Conservation (phyloP, 2,113 vertebrate species). For the Copsychus sechellarum region DNA sequence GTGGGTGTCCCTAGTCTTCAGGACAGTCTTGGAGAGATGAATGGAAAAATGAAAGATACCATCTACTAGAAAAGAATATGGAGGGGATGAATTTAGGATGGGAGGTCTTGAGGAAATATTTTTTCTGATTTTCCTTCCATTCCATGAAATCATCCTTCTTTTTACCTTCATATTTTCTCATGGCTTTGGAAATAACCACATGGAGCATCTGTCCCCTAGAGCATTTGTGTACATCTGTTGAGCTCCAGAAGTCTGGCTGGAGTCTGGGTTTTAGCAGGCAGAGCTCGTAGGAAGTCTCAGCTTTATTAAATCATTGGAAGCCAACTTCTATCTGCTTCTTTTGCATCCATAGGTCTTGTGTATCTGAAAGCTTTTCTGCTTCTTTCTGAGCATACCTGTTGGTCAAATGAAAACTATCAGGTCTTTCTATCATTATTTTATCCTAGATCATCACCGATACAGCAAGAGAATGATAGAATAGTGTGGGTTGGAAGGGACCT, state of each 20-base stretch:
- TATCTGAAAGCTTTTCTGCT: background rate
- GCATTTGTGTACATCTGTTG: background rate
- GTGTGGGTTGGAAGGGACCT: background rate
- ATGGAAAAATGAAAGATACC: background rate
- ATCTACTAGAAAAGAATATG: background rate
- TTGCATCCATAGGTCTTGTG: background rate
- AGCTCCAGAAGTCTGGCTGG: background rate
- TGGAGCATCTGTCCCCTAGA: background rate
- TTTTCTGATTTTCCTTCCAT: background rate
- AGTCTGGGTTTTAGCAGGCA: background rate
- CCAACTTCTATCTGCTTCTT: background rate
- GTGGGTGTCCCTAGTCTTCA: background rate
- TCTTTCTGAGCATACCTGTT: background rate
- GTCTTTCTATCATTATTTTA: background rate
- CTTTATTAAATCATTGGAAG: background rate
- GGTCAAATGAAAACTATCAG: background rate
- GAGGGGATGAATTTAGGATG: background rate
- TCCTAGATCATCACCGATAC: background rate
- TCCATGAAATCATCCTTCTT: background rate
- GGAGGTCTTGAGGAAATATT: background rate
- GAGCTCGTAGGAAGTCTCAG: background rate
- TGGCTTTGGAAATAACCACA: background rate
- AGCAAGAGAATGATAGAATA: background rate
- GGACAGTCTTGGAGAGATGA: background rate
- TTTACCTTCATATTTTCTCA: background rate